These are phyloP conservation scores for Tenrec ecaudatus DNA, from an alignment of 2,113 vertebrate species.

Conservation along the genomic window DNA sequence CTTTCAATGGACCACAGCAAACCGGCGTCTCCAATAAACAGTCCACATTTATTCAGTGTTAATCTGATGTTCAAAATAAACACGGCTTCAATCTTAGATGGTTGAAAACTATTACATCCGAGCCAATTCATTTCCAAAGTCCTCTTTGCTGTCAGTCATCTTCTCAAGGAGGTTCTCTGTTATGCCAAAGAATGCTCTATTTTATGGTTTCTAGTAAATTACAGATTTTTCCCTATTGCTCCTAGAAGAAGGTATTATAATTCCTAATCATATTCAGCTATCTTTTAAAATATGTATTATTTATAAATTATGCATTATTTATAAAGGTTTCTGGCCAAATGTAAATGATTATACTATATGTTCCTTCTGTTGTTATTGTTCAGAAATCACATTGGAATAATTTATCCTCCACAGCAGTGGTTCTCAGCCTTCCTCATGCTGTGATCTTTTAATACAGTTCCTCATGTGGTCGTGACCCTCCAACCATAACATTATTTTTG, in stretches of 20 bases:
- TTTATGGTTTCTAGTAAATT: background rate
- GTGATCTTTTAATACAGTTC: too few species aligned
- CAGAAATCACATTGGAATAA: slow-evolving; percentile 21
- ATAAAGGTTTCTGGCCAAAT: slow-evolving; percentile 45
- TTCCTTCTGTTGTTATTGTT: slow-evolving; percentile 1
- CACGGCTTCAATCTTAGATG: background rate
- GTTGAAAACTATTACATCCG: background rate
- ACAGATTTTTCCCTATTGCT: background rate
- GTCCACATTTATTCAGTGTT: background rate
- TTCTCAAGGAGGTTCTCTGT: background rate
- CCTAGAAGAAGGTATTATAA: background rate
- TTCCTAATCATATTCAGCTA: slow-evolving; percentile 29
- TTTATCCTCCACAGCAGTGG: background rate
- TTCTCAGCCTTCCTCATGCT: too few species aligned
- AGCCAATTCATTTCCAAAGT: background rate
- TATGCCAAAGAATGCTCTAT: background rate
- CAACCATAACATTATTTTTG: too few species aligned
- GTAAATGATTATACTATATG: background rate
- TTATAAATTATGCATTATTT: slow-evolving; percentile 50
- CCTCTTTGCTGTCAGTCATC: background rate
- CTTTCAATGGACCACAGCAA: background rate
- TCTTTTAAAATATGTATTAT: slow-evolving; percentile 46
- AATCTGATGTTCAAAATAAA: slow-evolving; percentile 31
- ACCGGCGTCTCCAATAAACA: background rate
- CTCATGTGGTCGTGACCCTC: too few species aligned